A percentile compares a stretch with the other conserved stretches of the same genome.
phyloP scores from a whole-genome alignment of 2,888 invertebrate species.

The Erebia ligea region DNA sequence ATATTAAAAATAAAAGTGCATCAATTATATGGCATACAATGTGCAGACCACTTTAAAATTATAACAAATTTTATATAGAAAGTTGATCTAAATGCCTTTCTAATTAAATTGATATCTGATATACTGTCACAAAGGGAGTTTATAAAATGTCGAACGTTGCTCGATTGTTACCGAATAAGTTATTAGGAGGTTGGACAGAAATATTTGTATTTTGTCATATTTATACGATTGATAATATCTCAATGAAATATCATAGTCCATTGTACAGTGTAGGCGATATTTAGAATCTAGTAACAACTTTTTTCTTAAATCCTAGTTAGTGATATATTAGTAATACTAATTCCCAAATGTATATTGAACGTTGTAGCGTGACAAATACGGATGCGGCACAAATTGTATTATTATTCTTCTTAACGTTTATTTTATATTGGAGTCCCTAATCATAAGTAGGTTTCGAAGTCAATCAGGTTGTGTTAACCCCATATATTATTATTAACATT shows the following conservation, averaged over 20 bases:
- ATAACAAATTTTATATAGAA: constrained; percentile 48
- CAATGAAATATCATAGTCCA: constrained; percentile 80
- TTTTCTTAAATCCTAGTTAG: constrained; percentile 76
- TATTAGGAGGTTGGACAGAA: constrained; percentile 71
- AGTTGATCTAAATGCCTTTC: constrained; percentile 59
- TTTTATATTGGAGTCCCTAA: constrained; percentile 54
- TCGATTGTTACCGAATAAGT: constrained; percentile 80
- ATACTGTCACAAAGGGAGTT: constrained; percentile 78
- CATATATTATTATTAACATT: constrained; percentile 52
- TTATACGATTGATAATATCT: constrained; percentile 81
- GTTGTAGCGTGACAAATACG: constrained; percentile 70
- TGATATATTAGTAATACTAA: constrained; percentile 74
- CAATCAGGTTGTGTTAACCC: constrained; percentile 72
- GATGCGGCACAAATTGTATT: constrained; percentile 43
- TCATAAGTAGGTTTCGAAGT: constrained; percentile 47
- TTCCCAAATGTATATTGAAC: constrained; percentile 68
- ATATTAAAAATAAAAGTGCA: constrained; percentile 41
- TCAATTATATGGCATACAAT: constrained; percentile 57
- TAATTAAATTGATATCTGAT: constrained; percentile 59
- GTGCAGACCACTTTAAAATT: constrained; percentile 58
- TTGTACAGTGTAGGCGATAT: constrained; percentile 79
- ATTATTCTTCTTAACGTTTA: constrained; percentile 43
- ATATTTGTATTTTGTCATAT: constrained; percentile 82
- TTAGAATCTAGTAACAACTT: constrained; percentile 69
- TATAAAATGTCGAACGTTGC: constrained; percentile 70